Percentiles rank a stretch among this genome's conserved stretches.
phyloP scores from a whole-genome alignment of 2,113 vertebrate species.

The Rhinoptilus africanus region DNA sequence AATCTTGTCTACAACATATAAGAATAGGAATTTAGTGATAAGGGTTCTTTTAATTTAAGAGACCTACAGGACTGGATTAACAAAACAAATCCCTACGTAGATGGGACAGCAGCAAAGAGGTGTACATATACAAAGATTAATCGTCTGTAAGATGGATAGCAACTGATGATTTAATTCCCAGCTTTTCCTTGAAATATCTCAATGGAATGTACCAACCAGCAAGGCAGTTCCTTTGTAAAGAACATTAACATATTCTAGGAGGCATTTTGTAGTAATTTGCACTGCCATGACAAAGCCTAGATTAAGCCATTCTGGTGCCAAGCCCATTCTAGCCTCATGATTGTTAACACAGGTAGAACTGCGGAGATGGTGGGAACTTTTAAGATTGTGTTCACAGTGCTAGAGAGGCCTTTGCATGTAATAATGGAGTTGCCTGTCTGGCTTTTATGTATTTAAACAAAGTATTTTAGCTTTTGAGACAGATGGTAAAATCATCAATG shows the following conservation, averaged over 20 bases:
- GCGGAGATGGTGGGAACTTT: background rate
- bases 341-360: background rate
- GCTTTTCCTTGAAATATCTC: background rate
- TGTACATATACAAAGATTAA: background rate
- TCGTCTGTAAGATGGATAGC: background rate
- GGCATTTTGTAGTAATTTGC: background rate
- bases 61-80: background rate
- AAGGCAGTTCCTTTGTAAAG: background rate
- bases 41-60: background rate
- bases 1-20: background rate
- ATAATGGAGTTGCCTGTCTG: background rate
- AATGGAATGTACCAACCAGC: background rate
- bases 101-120: background rate
- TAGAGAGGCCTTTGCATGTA: background rate
- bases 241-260: background rate
- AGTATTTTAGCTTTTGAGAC: background rate
- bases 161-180: background rate
- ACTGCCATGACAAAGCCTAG: background rate
- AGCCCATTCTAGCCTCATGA: rapidly evolving
- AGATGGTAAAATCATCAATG: constrained; percentile 39
- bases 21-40: background rate
- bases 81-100: background rate
- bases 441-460: background rate
- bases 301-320: background rate
- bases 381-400: background rate